Percentiles rank a stretch among this genome's conserved stretches.
phyloP scores from a whole-genome alignment of 2,113 vertebrate genomes.

The Callocephalon fimbriatum region DNA sequence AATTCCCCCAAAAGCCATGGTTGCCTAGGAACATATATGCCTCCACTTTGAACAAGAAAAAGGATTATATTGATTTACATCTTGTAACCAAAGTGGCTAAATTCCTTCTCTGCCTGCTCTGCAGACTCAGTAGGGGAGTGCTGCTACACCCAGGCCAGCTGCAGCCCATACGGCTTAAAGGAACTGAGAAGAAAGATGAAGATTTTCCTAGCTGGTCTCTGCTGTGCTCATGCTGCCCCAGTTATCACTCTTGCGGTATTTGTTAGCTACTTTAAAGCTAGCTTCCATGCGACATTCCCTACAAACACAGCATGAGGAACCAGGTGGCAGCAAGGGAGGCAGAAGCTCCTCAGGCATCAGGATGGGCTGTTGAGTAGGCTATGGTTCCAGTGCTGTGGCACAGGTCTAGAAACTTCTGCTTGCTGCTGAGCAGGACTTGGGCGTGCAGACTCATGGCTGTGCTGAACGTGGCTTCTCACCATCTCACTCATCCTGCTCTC shows the following conservation, averaged over 20 bases:
- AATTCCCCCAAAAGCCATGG: neutral
- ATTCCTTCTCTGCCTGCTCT: neutral
- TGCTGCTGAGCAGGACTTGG: neutral
- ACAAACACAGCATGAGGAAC: neutral
- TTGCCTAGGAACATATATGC: neutral
- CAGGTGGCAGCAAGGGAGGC: neutral
- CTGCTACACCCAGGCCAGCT: neutral
- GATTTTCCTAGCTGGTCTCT: neutral
- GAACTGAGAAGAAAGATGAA: neutral
- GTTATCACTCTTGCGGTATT: neutral
- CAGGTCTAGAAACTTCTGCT: neutral
- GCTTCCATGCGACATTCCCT: accelerated
- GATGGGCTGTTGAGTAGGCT: neutral
- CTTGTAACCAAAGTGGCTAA: neutral
- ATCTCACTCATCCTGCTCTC: neutral
- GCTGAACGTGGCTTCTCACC: neutral
- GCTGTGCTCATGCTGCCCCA: neutral
- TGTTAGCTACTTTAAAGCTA: neutral
- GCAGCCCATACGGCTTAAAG: neutral
- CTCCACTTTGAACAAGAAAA: neutral
- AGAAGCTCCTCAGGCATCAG: neutral
- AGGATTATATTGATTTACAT: neutral
- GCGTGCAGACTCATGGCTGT: accelerated
- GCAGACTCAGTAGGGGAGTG: neutral
- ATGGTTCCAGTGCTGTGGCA: neutral